Evolutionary conservation across 2,113 vertebrate genomes (phyloP), one percentile per base, ranked within the genome.

Genomic region (Xiphorhynchus elegans): DNA sequence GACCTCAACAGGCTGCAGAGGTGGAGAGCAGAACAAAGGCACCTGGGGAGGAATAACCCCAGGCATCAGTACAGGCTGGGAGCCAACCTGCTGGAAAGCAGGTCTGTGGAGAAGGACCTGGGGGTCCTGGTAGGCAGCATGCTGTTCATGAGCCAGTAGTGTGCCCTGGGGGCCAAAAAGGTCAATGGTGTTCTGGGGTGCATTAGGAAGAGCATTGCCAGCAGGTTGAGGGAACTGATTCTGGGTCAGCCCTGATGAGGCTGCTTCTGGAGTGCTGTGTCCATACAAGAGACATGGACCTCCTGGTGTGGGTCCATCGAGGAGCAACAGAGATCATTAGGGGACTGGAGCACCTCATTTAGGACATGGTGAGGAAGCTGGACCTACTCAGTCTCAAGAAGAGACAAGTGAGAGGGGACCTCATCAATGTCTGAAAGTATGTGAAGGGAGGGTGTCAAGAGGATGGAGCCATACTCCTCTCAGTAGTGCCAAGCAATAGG

Each of bases 281-380:
- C 55, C 35, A 49, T 4, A 21, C 25, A 10, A 12, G 4, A 63
- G 49, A 72, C 9, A 2, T 21, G 35, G 23, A 33, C 19, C 16
- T 79, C n/a, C 10, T 87, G 28, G 2, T 56, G 8, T 0, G 1
- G 13, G 35, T 40, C 19, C 19, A 31, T 20, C 1, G 2, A 7
- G 46, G 15, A 6, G 3, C 14, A 8, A 19, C 25, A 42, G 23
- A n/a, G 42, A 29, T 58, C 17, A 15, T 14, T 35, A 8, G 19
- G 35, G 20, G 13, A 13, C 10, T 50, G 35, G 20, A 59, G 9
- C 63, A 69, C 23, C 7, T 46, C 39, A 25, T 46, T 35, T 49
- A 11, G 47, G n/a, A n/a, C 31, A 37, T 50, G 52, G 42, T 73
- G 42, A 33, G 50, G 14, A 10, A 56, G 7, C 8, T 33, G 28